Evolutionary conservation across 1,140 invertebrate species (phyloP).

Genomic region (Psilanteris sp.): DNA sequence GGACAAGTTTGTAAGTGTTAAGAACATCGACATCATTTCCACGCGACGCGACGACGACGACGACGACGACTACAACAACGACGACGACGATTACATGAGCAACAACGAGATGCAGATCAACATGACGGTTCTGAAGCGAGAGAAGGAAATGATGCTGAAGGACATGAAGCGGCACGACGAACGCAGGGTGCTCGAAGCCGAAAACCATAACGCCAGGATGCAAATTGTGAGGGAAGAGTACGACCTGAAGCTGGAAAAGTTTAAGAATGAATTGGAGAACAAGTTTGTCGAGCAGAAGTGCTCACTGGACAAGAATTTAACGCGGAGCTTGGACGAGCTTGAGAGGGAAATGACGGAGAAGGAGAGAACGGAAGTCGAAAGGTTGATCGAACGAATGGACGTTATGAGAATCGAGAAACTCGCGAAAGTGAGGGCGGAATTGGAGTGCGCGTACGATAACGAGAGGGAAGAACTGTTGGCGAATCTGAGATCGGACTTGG

Average conservation of each 20-base stretch:
- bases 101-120: constrained; percentile 62
- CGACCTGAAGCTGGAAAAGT: constrained; percentile 71
- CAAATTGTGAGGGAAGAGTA: constrained; percentile 66
- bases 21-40: constrained; percentile 74
- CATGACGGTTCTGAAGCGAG: constrained; percentile 64
- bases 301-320: constrained; percentile 77
- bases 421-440: constrained; percentile 70
- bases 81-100: constrained; percentile 62
- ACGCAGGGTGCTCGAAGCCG: constrained; percentile 26
- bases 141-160: constrained; percentile 68
- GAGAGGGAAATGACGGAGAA: constrained; percentile 73
- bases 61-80: constrained; percentile 51
- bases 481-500: constrained; percentile 73
- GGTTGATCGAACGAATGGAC: constrained; percentile 76
- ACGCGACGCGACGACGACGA: constrained; percentile 71
- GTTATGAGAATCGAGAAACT: constrained; percentile 67
- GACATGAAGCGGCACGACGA: constrained; percentile 65
- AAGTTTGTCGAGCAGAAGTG: constrained; percentile 79
- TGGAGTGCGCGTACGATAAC: constrained; percentile 77
- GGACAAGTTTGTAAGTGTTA: constrained; percentile 70
- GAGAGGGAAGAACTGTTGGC: constrained; percentile 74
- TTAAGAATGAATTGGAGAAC: constrained; percentile 75
- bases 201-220: constrained; percentile 64
- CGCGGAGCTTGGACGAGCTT: constrained; percentile 75
- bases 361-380: constrained; percentile 74